Evolutionary conservation across 2,888 invertebrate genomes (phyloP).

Genomic region (Dolomedes plantarius): DNA sequence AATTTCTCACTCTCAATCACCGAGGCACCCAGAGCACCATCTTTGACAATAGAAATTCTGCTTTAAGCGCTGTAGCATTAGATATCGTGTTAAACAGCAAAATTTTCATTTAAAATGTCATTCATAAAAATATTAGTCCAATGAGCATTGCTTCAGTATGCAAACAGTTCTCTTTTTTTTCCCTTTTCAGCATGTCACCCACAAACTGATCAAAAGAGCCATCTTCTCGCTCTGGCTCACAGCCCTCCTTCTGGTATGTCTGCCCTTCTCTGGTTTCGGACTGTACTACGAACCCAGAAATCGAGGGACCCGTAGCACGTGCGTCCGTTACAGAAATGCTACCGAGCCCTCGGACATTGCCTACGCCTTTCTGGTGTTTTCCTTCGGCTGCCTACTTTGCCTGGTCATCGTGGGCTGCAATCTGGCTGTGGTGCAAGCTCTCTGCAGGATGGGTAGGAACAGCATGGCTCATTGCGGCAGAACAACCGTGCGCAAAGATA

Average conservation of each 20-base stretch:
- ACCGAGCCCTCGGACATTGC: conserved; percentile 81
- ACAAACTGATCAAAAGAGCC: conserved; percentile 84
- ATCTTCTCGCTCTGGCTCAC: conserved; percentile 84
- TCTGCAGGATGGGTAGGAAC: conserved; percentile 80
- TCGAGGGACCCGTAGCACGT: background rate
- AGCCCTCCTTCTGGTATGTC: conserved; percentile 84
- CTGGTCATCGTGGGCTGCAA: conserved; percentile 88
- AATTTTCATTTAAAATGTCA: too few relatives aligned
- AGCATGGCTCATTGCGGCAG: conserved; percentile 50
- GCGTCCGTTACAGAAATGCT: conserved; percentile 77
- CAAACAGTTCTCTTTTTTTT: too few relatives aligned
- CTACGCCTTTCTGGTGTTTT: conserved; percentile 78
- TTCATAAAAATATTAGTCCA: too few relatives aligned
- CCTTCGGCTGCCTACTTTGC: conserved; percentile 83
- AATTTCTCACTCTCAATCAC: too few relatives aligned
- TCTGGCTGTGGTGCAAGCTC: conserved; percentile 86
- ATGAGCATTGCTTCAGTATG: too few relatives aligned
- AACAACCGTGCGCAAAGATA: conserved; percentile 59
- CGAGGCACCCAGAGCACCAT: too few relatives aligned
- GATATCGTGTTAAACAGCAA: too few relatives aligned
- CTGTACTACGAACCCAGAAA: conserved; percentile 81
- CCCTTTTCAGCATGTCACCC: conserved; percentile 85
- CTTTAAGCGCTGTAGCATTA: too few relatives aligned
- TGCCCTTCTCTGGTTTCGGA: conserved; percentile 86
- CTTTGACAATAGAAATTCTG: too few relatives aligned